Base-by-base conservation (phyloP, 1,140 invertebrate genomes). In the Helicorthomorpha holstii region DNA sequence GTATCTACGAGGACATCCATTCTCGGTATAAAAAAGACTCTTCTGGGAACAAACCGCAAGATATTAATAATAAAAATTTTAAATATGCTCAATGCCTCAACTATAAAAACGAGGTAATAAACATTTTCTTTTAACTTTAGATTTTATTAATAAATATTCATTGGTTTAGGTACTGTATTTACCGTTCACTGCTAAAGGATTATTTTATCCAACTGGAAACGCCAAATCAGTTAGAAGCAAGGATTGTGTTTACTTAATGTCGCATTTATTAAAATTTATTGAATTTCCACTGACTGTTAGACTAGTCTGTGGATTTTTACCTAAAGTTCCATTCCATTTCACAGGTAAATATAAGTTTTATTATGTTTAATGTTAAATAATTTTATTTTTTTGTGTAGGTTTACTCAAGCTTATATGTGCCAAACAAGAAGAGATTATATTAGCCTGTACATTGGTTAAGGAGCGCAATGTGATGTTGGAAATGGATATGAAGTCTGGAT, bases 61-160 rank as follows among this genome's bases (percentile, higher is more conserved):
- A 19, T 26, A 34, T 7, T 22, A 48, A 19, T 51, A 34, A 3
- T 19, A 43, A 49, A 7, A 46, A 54, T 53, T 54, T 59, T 50
- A 62, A 66, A 51, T 69, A 66, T 50, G 62, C 65, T 21, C 66
- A 69, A 52, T 69, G 67, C 50, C 56, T 68, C 3, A 65, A 58
- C 48, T 62, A 63, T 23, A 58, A 58, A 50, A 65, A 66, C 44
- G 64, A 68, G 63, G 61, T 67, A 52, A 56, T 51, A 16, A 7
- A 7, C 29, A 7, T 34, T 34, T 34, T 34, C 16, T 34, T 34
- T 34, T 34, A 34, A 34, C 29, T 7, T 34, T 34, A 34, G 7
- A 34, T 34, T 34, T 34, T 16, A 34, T 34, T 34, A 34, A 7
- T 34, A 7, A 34, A 34, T 55, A 55, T 49, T 23, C 25, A 34